Evolutionary conservation across 2,797 vertebrate genomes (phyloP).

Genomic region (Girardinus metallicus): DNA sequence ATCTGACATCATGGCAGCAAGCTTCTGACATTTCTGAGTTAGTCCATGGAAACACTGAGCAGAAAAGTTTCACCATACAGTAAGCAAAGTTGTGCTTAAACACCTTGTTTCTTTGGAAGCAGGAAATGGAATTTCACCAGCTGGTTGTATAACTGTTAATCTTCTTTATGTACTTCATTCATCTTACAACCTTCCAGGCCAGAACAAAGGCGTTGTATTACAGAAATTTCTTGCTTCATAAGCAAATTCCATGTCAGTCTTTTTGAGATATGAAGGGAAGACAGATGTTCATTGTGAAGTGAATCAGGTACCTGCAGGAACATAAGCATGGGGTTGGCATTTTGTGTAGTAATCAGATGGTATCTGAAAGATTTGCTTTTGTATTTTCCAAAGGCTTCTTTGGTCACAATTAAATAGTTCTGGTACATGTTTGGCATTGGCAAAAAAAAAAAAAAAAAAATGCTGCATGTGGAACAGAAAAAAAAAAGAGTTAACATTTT

Average conservation of each 20-base stretch:
- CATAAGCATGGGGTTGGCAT: not conserved
- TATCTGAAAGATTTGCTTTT: not conserved
- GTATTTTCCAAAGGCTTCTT: not conserved
- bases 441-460: not conserved
- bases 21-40: slow-evolving; percentile 26
- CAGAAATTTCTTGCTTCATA: slow-evolving; percentile 24
- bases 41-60: slow-evolving; percentile 15
- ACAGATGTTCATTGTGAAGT: not conserved
- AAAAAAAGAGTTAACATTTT: not conserved
- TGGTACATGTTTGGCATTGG: not conserved
- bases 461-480: not conserved
- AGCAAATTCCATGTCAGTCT: slow-evolving; percentile 18
- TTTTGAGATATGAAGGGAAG: slow-evolving; percentile 12
- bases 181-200: slow-evolving; percentile 23
- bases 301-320: not conserved
- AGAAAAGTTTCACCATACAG: slow-evolving; percentile 26
- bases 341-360: slow-evolving; percentile 7
- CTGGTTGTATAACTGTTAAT: slow-evolving; percentile 72
- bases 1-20: slow-evolving; percentile 6
- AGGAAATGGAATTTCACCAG: slow-evolving; percentile 53
- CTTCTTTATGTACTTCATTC: slow-evolving; percentile 58
- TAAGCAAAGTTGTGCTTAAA: slow-evolving; percentile 39
- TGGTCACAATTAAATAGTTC: not conserved
- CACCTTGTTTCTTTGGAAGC: slow-evolving; percentile 37
- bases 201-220: slow-evolving; percentile 51